These are phyloP conservation scores for Tribolium castaneum DNA, from an alignment of 1,140 invertebrate genomes.

Conservation along the genomic window DNA sequence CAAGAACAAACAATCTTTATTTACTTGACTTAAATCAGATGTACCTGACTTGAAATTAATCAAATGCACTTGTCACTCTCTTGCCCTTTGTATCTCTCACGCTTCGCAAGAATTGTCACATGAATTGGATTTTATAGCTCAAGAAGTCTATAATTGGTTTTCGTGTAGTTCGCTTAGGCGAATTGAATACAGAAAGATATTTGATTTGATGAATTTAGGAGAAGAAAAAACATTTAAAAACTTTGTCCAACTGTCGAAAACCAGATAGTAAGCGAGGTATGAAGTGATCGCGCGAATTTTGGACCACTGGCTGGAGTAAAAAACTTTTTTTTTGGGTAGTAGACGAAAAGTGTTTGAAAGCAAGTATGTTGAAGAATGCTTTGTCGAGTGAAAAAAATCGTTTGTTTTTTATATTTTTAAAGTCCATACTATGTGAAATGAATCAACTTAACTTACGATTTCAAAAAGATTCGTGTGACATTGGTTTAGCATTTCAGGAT, in stretches of 20 bases:
- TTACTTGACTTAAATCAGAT: not conserved
- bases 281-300: not conserved
- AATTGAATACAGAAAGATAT: not conserved
- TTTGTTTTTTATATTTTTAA: no score
- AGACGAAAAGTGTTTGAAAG: not conserved
- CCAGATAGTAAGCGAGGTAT: not conserved
- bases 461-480: no score
- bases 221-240: not conserved
- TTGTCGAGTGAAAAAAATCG: no score
- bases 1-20: not conserved
- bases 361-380: not conserved
- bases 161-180: not conserved
- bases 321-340: not conserved
- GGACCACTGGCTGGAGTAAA: not conserved
- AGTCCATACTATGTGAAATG: no score
- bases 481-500: no score
- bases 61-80: not conserved
- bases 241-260: not conserved
- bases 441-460: no score
- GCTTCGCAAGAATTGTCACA: not conserved
- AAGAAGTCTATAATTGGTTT: constrained; percentile 17
- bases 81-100: not conserved
- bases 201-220: not conserved
- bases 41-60: not conserved
- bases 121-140: not conserved